These are phyloP conservation scores for Chaetura pelagica DNA, from an alignment of 2,113 vertebrate species.

Conservation along the genomic window DNA sequence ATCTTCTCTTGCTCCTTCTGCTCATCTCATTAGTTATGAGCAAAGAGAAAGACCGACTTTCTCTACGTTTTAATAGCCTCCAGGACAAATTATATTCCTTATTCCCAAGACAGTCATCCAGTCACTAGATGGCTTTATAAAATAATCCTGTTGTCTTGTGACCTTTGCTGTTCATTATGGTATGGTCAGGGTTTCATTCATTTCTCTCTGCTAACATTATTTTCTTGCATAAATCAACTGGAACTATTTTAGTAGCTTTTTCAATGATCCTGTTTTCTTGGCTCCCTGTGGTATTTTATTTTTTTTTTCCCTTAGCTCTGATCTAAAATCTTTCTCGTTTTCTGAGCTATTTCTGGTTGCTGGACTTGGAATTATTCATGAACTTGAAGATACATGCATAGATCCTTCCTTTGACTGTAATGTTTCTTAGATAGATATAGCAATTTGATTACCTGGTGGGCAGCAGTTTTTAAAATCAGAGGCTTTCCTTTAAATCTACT, in stretches of 20 bases:
- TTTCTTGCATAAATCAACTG: not conserved
- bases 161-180: not conserved
- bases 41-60: not conserved
- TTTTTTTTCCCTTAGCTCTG: not conserved
- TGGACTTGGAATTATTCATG: conserved; percentile 54
- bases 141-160: not conserved
- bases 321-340: conserved; percentile 6
- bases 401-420: not conserved
- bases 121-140: not conserved
- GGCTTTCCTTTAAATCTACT: not conserved
- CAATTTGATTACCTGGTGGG: not conserved
- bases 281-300: not conserved
- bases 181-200: not conserved
- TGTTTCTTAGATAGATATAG: not conserved
- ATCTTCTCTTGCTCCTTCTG: not conserved
- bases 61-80: not conserved
- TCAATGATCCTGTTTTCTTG: not conserved
- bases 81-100: not conserved
- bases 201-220: not conserved
- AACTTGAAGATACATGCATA: not conserved
- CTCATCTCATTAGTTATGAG: not conserved
- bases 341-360: conserved; percentile 40
- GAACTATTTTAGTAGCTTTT: not conserved
- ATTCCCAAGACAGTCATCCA: not conserved
- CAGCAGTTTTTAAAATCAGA: conserved; percentile 3